Base-by-base conservation (phyloP, 1,140 invertebrate genomes). In the Drosophila prosaltans region DNA sequence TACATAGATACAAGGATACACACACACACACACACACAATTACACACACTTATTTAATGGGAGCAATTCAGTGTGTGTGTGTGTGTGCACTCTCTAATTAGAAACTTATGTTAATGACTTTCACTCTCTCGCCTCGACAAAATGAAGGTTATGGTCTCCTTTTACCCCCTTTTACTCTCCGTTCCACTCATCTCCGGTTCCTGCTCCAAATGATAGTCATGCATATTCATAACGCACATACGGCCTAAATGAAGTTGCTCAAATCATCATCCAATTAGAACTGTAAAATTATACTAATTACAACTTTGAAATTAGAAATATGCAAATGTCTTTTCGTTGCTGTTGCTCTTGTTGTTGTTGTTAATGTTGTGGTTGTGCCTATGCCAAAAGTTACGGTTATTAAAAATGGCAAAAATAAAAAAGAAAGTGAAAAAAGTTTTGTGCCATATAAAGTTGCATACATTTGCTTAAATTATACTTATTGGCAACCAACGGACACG, bases 251-350 rank as follows among this genome's bases (percentile, higher is more conserved):
- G 84, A 80, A 83, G 84, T 78, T 80, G 69, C 68, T 68, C 83
- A 85, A 86, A 83, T 89, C 83, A 88, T 83, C 84, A 89, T 88
- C 80, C 84, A 89, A 89, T 89, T 89, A 89, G 71, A 89, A 73
- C 80, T 84, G 78, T 88, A 89, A 89, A 89, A 89, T 89, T 89
- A 89, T 89, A 89, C 84, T 89, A 89, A 89, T 89, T 89, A 89
- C 84, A 89, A 89, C 84, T 89, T 89, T 89, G 84, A 82, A 89
- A 89, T 89, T 89, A 89, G 78, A 89, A 89, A 89, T 84, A 89
- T 89, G 84, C 84, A 89, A 89, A 89, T 89, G 57, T 65, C 60
- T 65, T 30, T 28, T 32, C 9, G 63, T 36, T 30, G 2, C 24
- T 64, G 21, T n/a, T 16, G 45, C 6, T 57, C 21, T 26, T 10